A percentile compares a stretch with the other conserved stretches of the same genome.
phyloP scores from a whole-genome alignment of 2,888 invertebrate species.

The Laothoe populi region DNA sequence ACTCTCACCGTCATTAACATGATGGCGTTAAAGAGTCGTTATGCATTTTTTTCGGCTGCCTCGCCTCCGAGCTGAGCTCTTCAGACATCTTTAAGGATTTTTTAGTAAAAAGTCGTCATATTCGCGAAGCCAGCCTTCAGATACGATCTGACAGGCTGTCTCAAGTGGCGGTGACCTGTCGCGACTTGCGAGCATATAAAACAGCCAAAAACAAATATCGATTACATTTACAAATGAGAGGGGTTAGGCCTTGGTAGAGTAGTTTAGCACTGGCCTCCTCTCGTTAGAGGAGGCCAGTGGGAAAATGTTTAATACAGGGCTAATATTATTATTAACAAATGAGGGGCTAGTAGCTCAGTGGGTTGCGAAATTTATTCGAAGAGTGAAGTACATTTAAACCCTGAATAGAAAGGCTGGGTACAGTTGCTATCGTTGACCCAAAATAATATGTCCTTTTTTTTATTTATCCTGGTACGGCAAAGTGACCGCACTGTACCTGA shows the following conservation, averaged over 20 bases:
- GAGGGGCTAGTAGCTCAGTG: not conserved
- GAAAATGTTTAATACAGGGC: too few species aligned
- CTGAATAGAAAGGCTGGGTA: too few species aligned
- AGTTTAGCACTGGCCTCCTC: too few species aligned
- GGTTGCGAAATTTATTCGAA: not conserved
- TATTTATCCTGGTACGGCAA: too few species aligned
- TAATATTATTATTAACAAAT: too few species aligned
- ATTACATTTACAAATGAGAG: conserved; percentile 32
- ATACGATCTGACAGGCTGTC: conserved; percentile 66
- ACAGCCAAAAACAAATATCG: conserved; percentile 45
- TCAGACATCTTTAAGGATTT: conserved; percentile 70
- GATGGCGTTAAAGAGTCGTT: conserved; percentile 57
- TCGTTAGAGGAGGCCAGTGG: too few species aligned
- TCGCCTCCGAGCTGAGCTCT: conserved; percentile 57
- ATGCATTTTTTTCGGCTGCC: conserved; percentile 67
- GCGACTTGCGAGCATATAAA: conserved; percentile 46
- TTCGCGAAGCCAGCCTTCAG: conserved; percentile 58
- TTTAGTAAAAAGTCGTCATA: conserved; percentile 73
- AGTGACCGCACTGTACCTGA: too few species aligned
- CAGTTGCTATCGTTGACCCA: too few species aligned
- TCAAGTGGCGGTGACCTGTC: conserved; percentile 68
- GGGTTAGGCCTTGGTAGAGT: too few species aligned
- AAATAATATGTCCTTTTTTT: too few species aligned
- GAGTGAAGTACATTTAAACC: not conserved
- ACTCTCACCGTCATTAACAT: conserved; percentile 48